These are phyloP conservation scores for Xanthorhoe designata DNA, from an alignment of 2,888 invertebrate genomes.

Conservation along the genomic window DNA sequence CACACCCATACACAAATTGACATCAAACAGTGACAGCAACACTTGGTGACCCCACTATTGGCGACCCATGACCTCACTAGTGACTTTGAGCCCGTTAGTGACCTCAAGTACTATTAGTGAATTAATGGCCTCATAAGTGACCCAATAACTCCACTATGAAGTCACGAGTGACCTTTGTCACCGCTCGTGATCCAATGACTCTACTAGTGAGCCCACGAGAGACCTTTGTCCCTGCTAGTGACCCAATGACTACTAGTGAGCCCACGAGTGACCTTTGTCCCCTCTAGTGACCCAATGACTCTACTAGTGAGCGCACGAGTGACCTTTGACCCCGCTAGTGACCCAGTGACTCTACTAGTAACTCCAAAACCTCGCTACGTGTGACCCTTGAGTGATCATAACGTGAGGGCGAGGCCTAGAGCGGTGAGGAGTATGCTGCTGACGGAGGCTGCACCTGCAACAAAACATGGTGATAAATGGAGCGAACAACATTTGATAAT, in stretches of 20 bases:
- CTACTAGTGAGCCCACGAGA: too few species aligned
- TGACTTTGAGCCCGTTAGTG: conserved; percentile 24
- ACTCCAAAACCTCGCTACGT: conserved; percentile 7
- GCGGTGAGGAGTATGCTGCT: conserved; percentile 47
- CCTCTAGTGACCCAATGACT: conserved; percentile 20
- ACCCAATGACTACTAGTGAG: neutral
- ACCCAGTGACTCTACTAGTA: conserved; percentile 16
- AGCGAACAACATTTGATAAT: too few species aligned
- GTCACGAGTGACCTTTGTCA: conserved; percentile 38
- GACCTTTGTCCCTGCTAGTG: conserved; percentile 9
- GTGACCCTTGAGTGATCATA: conserved; percentile 52
- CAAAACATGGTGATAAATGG: neutral
- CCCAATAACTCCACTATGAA: conserved; percentile 37
- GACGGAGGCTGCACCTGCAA: conserved; percentile 46
- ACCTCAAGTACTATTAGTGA: neutral
- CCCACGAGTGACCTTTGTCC: conserved; percentile 22
- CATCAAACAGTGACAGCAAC: conserved; percentile 40
- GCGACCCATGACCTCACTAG: conserved; percentile 31
- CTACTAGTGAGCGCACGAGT: conserved; percentile 3
- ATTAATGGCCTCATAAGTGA: conserved; percentile 10
- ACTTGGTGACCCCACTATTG: conserved; percentile 16
- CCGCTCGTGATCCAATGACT: conserved; percentile 33
- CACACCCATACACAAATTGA: conserved; percentile 41
- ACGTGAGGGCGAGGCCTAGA: conserved; percentile 49
- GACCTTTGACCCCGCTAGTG: conserved; percentile 32